A percentile compares a stretch with the other conserved stretches of the same genome.
These are phyloP conservation scores for Brienomyrus brachyistius DNA, from an alignment of 2,113 vertebrate genomes.

Conservation along the genomic window DNA sequence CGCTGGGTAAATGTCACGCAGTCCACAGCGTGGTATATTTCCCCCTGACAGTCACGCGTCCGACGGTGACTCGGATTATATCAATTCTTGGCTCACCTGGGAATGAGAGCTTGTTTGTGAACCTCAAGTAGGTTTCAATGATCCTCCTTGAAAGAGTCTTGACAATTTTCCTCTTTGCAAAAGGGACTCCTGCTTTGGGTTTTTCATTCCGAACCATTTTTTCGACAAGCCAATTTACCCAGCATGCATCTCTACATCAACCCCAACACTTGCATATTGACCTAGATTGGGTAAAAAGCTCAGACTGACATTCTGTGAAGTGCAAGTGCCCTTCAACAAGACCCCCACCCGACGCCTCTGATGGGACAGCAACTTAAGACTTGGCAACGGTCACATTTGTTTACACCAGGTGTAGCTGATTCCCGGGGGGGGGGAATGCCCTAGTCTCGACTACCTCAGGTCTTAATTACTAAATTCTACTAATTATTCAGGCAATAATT, in stretches of 20 bases:
- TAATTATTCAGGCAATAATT: conserved; percentile 51
- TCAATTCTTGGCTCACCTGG: conserved; percentile 39
- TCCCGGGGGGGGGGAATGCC: conserved; percentile 16
- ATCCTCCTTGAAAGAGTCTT: conserved; percentile 24
- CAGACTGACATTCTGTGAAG: not conserved
- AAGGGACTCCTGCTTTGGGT: not conserved
- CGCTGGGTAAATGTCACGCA: conserved; percentile 39
- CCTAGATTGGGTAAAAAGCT: not conserved
- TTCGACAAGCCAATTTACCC: not conserved
- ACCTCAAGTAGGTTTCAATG: conserved; percentile 24
- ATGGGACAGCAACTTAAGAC: not conserved
- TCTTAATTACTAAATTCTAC: conserved; percentile 51
- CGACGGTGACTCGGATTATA: conserved; percentile 49
- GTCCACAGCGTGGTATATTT: conserved; percentile 51
- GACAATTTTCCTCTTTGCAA: not conserved
- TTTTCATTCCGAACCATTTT: not conserved
- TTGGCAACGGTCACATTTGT: conserved; percentile 24
- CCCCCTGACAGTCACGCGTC: conserved; percentile 44
- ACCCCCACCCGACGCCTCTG: not conserved
- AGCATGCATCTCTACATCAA: not conserved
- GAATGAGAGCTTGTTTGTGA: conserved; percentile 41
- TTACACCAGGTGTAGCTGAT: conserved; percentile 46
- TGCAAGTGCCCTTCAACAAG: not conserved
- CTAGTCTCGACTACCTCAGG: conserved; percentile 8
- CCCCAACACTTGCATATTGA: not conserved